Evolutionary conservation across 2,113 vertebrate genomes (phyloP).

Genomic region (Prinia subflava): DNA sequence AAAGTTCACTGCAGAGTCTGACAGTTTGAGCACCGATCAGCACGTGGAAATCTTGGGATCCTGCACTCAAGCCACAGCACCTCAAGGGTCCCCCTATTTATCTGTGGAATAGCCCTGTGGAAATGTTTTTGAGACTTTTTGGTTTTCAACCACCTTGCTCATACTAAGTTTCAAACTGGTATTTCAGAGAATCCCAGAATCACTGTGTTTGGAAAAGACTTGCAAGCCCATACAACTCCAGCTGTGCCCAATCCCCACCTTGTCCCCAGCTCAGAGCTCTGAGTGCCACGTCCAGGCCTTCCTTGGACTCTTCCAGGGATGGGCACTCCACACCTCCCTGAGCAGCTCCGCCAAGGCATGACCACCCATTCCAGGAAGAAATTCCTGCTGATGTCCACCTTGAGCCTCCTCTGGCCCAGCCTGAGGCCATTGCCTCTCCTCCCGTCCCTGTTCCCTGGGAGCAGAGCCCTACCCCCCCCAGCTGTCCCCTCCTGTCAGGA

Average conservation of each 20-base stretch:
- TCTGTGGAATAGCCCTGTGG: not conserved
- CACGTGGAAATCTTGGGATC: not conserved
- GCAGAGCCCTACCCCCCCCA: not conserved
- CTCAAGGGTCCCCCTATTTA: not conserved
- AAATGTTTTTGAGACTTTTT: not conserved
- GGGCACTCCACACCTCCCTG: not conserved
- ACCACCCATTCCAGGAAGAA: not conserved
- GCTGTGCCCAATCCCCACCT: fast-evolving
- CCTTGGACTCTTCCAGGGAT: too few relatives aligned
- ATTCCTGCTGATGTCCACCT: not conserved
- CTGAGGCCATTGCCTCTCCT: not conserved
- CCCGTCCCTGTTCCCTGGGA: not conserved
- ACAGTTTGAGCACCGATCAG: not conserved
- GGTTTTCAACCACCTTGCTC: not conserved
- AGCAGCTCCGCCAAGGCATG: not conserved
- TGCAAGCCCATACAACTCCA: not conserved
- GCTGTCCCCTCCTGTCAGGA: not conserved
- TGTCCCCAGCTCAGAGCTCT: not conserved
- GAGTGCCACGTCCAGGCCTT: fast-evolving
- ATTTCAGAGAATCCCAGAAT: not conserved
- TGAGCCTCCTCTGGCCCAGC: not conserved
- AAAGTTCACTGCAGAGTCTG: not conserved
- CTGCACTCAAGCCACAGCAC: not conserved
- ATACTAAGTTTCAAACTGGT: not conserved
- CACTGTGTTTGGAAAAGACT: not conserved